phyloP scores from a whole-genome alignment of 2,113 vertebrate species.

The Megalops atlanticus region DNA sequence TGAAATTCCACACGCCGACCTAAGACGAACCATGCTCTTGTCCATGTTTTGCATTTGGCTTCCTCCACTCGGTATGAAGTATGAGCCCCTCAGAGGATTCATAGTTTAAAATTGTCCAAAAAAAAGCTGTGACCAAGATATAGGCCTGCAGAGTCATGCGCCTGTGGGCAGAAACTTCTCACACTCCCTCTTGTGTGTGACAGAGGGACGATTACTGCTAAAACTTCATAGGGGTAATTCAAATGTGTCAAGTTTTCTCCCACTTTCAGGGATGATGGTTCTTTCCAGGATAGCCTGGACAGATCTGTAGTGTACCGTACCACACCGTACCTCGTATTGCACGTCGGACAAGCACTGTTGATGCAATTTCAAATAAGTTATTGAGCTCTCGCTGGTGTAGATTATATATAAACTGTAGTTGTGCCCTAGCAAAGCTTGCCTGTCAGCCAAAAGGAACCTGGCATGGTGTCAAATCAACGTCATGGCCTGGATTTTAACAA shows the following conservation, averaged over 20 bases:
- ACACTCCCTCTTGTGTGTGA: not conserved
- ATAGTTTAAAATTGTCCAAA: not conserved
- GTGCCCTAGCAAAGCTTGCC: not conserved
- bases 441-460: constrained; percentile 1
- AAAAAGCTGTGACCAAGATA: not conserved
- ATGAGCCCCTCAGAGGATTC: not conserved
- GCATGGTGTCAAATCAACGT: constrained; percentile 28
- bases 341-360: not conserved
- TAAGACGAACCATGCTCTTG: not conserved
- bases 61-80: not conserved
- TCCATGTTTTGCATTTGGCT: not conserved
- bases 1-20: not conserved
- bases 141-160: not conserved
- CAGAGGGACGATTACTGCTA: not conserved
- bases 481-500: constrained; percentile 61
- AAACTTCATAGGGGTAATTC: not conserved
- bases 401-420: not conserved
- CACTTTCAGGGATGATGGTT: not conserved
- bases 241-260: not conserved
- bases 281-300: not conserved
- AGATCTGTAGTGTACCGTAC: not conserved
- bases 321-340: not conserved
- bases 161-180: not conserved
- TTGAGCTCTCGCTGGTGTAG: not conserved
- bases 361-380: not conserved